Conservation (phyloP, 2,797 vertebrate species). For the Lycodopsis pacificus region DNA sequence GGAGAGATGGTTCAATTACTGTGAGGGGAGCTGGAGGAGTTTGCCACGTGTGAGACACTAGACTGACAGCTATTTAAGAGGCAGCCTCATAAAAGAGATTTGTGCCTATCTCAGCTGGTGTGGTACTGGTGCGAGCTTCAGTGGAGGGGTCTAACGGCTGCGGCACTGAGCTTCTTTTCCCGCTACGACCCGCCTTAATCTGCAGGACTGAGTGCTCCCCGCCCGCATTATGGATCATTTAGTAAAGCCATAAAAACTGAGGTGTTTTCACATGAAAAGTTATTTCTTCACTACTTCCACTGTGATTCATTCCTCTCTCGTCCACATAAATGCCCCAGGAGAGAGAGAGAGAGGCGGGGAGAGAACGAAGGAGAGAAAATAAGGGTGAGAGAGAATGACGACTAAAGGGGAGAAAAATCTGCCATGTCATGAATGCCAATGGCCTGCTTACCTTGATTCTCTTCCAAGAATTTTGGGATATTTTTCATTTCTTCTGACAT, state of each 20-base stretch:
- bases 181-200: slow-evolving; percentile 72
- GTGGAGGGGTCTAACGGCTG: slow-evolving; percentile 68
- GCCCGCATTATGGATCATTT: slow-evolving; percentile 86
- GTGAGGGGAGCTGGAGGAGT: slow-evolving; percentile 74
- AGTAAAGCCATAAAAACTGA: slow-evolving; percentile 85
- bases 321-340: slow-evolving; percentile 75
- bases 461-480: slow-evolving; percentile 69
- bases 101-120: slow-evolving; percentile 78
- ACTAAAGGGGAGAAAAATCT: slow-evolving; percentile 69
- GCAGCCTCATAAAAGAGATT: slow-evolving; percentile 87
- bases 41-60: slow-evolving; percentile 79
- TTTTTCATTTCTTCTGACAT: slow-evolving; percentile 64
- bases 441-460: slow-evolving; percentile 78
- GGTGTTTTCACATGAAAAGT: slow-evolving; percentile 89
- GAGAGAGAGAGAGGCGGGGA: slow-evolving; percentile 33
- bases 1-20: slow-evolving; percentile 85
- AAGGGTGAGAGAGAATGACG: slow-evolving; percentile 50
- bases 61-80: slow-evolving; percentile 89
- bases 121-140: slow-evolving; percentile 53
- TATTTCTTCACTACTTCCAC: slow-evolving; percentile 83
- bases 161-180: slow-evolving; percentile 55
- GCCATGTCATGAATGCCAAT: slow-evolving; percentile 83
- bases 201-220: slow-evolving; percentile 78
- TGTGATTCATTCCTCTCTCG: slow-evolving; percentile 81
- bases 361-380: slow-evolving; percentile 18